phyloP scores from a whole-genome alignment of 2,888 invertebrate genomes.

The Hartigia nigra region DNA sequence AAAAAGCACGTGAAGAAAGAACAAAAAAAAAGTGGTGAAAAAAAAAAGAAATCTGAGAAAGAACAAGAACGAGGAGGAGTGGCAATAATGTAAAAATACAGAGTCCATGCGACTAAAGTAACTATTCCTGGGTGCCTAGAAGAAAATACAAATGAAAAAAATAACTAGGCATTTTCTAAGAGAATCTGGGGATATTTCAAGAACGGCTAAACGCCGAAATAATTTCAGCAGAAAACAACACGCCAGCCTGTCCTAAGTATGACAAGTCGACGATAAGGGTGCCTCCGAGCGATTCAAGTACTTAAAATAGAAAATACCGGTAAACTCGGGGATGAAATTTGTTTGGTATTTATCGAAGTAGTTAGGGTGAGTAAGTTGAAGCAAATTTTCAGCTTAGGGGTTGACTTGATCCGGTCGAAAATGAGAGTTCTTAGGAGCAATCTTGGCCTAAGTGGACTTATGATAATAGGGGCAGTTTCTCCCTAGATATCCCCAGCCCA shows the following conservation, averaged over 20 bases:
- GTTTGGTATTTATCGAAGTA: neutral
- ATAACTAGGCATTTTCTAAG: neutral
- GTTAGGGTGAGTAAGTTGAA: neutral
- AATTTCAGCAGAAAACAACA: neutral
- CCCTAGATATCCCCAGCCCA: conserved; percentile 13
- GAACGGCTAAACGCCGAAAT: neutral
- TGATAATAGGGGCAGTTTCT: conserved; percentile 33
- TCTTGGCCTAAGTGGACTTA: conserved; percentile 39
- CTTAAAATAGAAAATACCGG: neutral
- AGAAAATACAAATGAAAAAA: neutral
- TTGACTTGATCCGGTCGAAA: conserved; percentile 26
- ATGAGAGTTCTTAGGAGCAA: conserved; percentile 36
- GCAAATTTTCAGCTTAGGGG: neutral
- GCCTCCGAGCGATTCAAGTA: neutral
- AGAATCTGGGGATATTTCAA: neutral
- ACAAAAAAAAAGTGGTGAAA: neutral
- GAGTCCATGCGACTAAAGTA: neutral
- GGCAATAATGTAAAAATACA: neutral
- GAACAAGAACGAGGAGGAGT: neutral
- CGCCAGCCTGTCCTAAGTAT: neutral
- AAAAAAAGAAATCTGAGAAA: neutral
- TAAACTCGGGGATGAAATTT: neutral
- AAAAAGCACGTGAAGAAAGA: neutral
- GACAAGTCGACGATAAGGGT: neutral
- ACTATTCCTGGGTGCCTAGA: neutral